Evolutionary conservation across 2,888 invertebrate species (phyloP), one percentile per base, ranked within the genome.

Genomic region (Opisthograptis luteolata): DNA sequence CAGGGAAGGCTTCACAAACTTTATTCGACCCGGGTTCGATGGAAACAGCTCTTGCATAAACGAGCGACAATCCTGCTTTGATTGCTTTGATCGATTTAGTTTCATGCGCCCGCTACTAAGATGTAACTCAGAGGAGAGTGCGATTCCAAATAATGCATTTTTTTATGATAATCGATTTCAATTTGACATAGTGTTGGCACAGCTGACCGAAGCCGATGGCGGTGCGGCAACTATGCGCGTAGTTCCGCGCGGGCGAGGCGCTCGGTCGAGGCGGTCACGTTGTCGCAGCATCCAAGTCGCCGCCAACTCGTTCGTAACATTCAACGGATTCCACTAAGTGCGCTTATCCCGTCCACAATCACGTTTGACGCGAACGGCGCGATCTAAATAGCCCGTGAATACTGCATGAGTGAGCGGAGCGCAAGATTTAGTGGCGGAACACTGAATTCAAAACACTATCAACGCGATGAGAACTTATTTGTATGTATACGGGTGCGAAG

Each of bases 401-500:
- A 68, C 61, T 63, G 59, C 67, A 69, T 61, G 66, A 63, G 55
- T 57, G 50, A 55, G 58, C 57, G 56, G 58, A 62, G 58, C 61
- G 60, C 48, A 55, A 69, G 62, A 58, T 64, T 68, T 62, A 69
- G 62, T 44, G 58, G 55, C 58, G 53, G 52, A 57, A 63, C 62
- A 60, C 58, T 61, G 62, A 66, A 66, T 69, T 60, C 55, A 58
- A 64, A 66, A 60, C 60, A 64, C 59, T 62, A 57, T 49, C 51
- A 62, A 56, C 57, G 60, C 62, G 61, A 62, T 60, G 62, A 60
- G 56, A 60, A 64, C 58, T 55, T 60, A 61, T 64, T 50, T 53
- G 54, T 57, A 62, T 64, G 65, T 62, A 47, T 37, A 47, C 34
- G 35, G 41, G 51, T 37, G 58, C 44, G 55, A 28, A 31, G 43